Conservation (phyloP, 2,888 invertebrate genomes). For the Acheta domesticus region DNA sequence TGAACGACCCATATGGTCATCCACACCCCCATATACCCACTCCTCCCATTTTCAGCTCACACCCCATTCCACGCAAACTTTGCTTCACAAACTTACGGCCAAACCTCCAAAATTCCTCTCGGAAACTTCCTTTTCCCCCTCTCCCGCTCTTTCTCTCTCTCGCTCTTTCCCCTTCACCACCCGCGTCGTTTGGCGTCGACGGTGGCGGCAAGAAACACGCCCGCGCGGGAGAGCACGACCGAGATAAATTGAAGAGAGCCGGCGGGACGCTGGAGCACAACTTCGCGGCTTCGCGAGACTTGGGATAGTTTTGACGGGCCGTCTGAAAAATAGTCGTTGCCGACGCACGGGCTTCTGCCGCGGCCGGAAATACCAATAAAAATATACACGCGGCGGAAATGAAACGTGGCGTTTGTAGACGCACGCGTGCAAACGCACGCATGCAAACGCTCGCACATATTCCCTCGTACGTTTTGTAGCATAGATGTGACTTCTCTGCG, state of each 20-base stretch:
- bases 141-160: neutral
- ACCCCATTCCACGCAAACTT: neutral
- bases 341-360: no score
- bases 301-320: neutral
- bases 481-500: no score
- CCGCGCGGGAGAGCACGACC: neutral
- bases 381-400: no score
- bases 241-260: neutral
- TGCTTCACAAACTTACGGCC: neutral
- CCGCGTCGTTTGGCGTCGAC: neutral
- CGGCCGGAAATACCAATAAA: no score
- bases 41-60: no score
- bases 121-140: neutral
- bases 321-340: neutral
- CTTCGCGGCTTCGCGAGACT: neutral
- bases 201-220: neutral
- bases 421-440: no score
- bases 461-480: no score
- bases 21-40: no score
- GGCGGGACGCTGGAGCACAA: neutral
- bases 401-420: no score
- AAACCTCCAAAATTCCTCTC: neutral
- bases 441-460: no score
- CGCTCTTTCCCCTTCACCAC: neutral
- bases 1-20: no score